Evolutionary conservation across 1,140 invertebrate genomes (phyloP).

Genomic region (Saccostrea glomerata): DNA sequence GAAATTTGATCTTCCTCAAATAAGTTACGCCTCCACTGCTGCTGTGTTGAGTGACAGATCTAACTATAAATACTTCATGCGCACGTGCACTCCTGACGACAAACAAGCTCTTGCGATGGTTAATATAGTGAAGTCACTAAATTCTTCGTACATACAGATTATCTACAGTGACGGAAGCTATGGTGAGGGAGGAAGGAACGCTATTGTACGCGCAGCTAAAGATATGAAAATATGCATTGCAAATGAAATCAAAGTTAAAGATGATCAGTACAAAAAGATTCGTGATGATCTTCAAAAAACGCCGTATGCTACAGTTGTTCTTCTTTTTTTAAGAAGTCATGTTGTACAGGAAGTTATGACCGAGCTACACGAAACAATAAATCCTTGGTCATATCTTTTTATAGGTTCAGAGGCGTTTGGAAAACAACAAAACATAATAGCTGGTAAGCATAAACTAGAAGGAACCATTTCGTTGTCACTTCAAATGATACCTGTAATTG

Average conservation of each 20-base stretch:
- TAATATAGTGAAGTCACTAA: constrained; percentile 20
- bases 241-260: constrained; percentile 44
- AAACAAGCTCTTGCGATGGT: constrained; percentile 39
- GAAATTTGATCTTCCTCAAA: constrained; percentile 16
- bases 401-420: constrained; percentile 52
- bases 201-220: background rate
- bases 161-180: constrained; percentile 47
- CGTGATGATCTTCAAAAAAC: constrained; percentile 19
- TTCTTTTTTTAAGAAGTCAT: constrained; percentile 45
- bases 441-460: constrained; percentile 29
- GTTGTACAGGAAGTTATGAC: background rate
- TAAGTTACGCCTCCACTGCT: constrained; percentile 46
- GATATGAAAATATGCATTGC: constrained; percentile 31
- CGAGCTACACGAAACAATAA: background rate
- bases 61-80: constrained; percentile 28
- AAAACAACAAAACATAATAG: background rate
- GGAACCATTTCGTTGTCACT: constrained; percentile 39
- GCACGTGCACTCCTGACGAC: constrained; percentile 40
- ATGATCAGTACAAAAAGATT: constrained; percentile 1
- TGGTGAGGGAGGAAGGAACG: constrained; percentile 42
- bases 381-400: constrained; percentile 41
- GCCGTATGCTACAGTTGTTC: constrained; percentile 41
- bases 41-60: constrained; percentile 12
- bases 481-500: constrained; percentile 12
- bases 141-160: constrained; percentile 44